phyloP scores from a whole-genome alignment of 2,888 invertebrate species.

The Schizotus pectinicornis region DNA sequence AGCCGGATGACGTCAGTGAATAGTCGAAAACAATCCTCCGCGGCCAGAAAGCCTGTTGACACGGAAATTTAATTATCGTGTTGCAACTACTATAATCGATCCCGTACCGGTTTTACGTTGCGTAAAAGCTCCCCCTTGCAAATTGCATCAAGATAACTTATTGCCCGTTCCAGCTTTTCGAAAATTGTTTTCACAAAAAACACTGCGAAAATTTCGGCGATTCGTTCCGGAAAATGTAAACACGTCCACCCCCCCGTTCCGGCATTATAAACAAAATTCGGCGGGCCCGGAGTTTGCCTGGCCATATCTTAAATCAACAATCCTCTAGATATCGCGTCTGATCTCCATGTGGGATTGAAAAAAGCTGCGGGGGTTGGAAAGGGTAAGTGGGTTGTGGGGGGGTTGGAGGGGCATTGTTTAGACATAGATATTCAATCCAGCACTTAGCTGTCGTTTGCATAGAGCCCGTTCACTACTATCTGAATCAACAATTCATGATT shows the following conservation, averaged over 20 bases:
- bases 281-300: no score
- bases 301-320: constrained; percentile 2
- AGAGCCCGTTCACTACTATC: constrained; percentile 39
- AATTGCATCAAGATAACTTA: no score
- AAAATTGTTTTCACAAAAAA: no score
- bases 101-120: background rate
- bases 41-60: constrained; percentile 21
- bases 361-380: background rate
- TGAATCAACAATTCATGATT: constrained; percentile 47
- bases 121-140: no score
- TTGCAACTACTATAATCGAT: background rate
- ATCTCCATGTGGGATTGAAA: constrained; percentile 1
- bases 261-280: no score
- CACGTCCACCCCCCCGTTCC: no score
- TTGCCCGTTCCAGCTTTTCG: no score
- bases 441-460: constrained; percentile 49
- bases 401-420: constrained; percentile 40
- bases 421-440: constrained; percentile 49
- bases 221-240: no score
- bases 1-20: constrained; percentile 5
- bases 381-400: background rate
- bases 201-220: no score
- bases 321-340: background rate
- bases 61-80: constrained; percentile 6
- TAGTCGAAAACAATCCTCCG: constrained; percentile 13